phyloP scores from a whole-genome alignment of 1,140 invertebrate species.

The Ericerus pela region DNA sequence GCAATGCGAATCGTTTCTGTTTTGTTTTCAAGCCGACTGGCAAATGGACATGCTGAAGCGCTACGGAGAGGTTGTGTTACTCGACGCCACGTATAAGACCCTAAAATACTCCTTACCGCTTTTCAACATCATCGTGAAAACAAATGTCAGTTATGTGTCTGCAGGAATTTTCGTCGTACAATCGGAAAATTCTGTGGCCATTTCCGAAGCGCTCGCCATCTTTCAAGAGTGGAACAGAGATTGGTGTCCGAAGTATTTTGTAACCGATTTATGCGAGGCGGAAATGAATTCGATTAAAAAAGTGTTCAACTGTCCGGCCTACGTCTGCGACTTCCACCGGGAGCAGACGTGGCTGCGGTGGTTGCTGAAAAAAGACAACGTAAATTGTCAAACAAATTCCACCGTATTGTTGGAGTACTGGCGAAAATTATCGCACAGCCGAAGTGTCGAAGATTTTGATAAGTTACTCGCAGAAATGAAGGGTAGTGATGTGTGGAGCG shows the following conservation, averaged over 20 bases:
- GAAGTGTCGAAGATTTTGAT: neutral
- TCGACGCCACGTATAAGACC: neutral
- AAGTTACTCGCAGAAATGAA: neutral
- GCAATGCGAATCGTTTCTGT: neutral
- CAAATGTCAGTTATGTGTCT: neutral
- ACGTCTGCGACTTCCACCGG: neutral
- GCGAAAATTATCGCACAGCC: neutral
- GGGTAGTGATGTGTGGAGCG: neutral
- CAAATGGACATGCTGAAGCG: neutral
- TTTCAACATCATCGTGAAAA: neutral
- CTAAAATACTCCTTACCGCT: neutral
- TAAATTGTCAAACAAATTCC: neutral
- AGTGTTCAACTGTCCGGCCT: neutral
- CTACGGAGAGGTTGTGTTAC: neutral
- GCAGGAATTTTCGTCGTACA: neutral
- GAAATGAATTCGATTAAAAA: neutral
- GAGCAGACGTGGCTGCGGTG: neutral
- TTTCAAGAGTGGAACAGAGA: neutral
- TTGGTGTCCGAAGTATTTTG: neutral
- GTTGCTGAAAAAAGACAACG: neutral
- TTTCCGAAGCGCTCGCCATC: neutral
- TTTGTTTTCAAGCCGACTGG: neutral
- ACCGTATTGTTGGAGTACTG: neutral
- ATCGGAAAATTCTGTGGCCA: neutral
- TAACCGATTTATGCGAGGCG: neutral